phyloP scores from a whole-genome alignment of 35 echinoderm and acorn worm species.

The Stichopus chloronotus region DNA sequence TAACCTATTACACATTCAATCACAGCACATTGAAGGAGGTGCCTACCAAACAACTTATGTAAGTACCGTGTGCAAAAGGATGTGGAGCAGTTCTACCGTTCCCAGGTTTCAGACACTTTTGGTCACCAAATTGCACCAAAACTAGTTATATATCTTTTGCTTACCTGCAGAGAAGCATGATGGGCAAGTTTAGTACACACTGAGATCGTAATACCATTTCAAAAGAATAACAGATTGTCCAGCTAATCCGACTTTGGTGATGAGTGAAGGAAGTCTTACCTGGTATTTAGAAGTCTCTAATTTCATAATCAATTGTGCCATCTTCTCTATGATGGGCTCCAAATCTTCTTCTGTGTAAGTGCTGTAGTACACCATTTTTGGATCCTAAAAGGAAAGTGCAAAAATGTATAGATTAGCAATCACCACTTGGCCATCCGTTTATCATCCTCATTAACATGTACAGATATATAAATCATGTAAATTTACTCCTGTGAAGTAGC shows the following conservation, averaged over 20 bases:
- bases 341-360: conserved; percentile 75
- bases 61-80: too few species aligned
- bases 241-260: neutral
- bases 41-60: too few species aligned
- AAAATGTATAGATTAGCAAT: neutral
- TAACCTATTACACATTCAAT: too few species aligned
- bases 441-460: neutral
- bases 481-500: neutral
- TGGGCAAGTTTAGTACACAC: too few species aligned
- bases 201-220: neutral
- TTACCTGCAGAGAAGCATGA: too few species aligned
- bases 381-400: conserved; percentile 24
- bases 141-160: neutral
- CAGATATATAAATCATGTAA: neutral
- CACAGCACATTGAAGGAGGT: too few species aligned
- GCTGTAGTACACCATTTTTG: conserved; percentile 85
- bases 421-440: neutral
- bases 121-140: neutral
- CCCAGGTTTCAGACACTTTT: too few species aligned
- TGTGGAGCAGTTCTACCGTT: too few species aligned
- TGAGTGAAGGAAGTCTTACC: conserved; percentile 45
- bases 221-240: neutral
- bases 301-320: conserved; percentile 62
- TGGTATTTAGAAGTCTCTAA: conserved; percentile 81
- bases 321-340: conserved; percentile 73